These are phyloP conservation scores for Clepsis dumicolana DNA, from an alignment of 2,888 invertebrate species.

Conservation along the genomic window DNA sequence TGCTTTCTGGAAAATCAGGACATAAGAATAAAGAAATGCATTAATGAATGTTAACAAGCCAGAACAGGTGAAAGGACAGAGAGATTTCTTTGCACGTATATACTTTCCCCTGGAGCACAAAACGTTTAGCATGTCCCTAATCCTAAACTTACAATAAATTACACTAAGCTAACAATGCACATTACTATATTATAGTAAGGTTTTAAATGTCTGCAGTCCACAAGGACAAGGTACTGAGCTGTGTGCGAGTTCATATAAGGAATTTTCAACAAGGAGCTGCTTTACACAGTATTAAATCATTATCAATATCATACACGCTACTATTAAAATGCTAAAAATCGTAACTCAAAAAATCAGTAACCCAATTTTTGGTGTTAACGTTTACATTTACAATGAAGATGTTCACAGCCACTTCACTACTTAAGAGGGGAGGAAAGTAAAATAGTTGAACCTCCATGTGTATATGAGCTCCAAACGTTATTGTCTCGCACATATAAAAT, in stretches of 20 bases:
- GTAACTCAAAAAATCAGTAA: slow-evolving; percentile 34
- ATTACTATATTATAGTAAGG: slow-evolving; percentile 74
- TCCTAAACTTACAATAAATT: slow-evolving; percentile 80
- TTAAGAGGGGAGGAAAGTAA: slow-evolving; percentile 54
- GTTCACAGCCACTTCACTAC: slow-evolving; percentile 81
- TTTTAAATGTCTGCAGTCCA: slow-evolving; percentile 72
- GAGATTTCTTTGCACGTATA: slow-evolving; percentile 61
- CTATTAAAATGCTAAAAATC: slow-evolving; percentile 54
- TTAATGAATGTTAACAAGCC: slow-evolving; percentile 77
- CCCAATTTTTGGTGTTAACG: slow-evolving; percentile 74
- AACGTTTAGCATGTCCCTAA: slow-evolving; percentile 76
- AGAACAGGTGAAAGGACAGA: slow-evolving; percentile 75
- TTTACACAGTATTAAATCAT: slow-evolving; percentile 59
- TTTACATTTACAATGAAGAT: slow-evolving; percentile 69
- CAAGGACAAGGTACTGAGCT: slow-evolving; percentile 77
- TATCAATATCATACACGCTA: slow-evolving; percentile 57
- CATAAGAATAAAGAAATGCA: slow-evolving; percentile 69
- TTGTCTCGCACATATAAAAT: slow-evolving; percentile 83
- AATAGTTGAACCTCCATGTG: slow-evolving; percentile 53
- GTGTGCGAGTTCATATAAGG: slow-evolving; percentile 71
- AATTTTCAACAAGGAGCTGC: slow-evolving; percentile 63
- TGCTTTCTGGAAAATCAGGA: slow-evolving; percentile 58
- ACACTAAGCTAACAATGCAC: slow-evolving; percentile 82
- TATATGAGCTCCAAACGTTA: slow-evolving; percentile 72
- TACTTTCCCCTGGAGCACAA: slow-evolving; percentile 66